A percentile compares a stretch with the other conserved stretches of the same genome.
phyloP scores from a whole-genome alignment of 2,888 invertebrate species.

The Cylindroiulus punctatus region DNA sequence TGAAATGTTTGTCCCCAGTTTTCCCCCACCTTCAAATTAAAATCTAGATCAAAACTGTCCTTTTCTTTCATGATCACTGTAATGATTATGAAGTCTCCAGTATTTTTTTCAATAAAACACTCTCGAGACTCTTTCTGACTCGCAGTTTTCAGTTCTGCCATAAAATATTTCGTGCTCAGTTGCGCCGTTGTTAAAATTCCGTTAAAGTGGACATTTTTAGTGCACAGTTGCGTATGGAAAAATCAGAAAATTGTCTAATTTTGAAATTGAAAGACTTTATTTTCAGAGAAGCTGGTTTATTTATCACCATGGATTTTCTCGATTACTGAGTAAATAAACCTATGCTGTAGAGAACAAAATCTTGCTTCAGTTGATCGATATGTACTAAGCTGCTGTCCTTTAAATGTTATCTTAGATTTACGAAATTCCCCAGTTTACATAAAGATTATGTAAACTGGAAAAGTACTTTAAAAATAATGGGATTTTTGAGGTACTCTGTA shows the following conservation, averaged over 20 bases:
- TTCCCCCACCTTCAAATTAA: background rate
- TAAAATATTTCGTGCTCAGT: constrained; percentile 29
- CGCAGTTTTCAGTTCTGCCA: background rate
- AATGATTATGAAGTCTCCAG: background rate
- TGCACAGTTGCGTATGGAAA: background rate
- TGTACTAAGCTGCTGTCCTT: background rate
- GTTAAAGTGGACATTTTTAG: background rate
- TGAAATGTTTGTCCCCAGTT: background rate
- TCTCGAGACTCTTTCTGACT: background rate
- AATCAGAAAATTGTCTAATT: background rate
- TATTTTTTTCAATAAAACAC: constrained; percentile 9
- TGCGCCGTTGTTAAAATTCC: constrained; percentile 4
- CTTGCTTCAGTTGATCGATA: background rate
- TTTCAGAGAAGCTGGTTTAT: constrained; percentile 29
- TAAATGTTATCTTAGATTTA: too few species aligned
- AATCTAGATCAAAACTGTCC: constrained; percentile 23
- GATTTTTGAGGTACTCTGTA: too few species aligned
- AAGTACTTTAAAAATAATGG: too few species aligned
- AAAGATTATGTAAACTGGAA: too few species aligned
- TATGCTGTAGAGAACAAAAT: constrained; percentile 23
- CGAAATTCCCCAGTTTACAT: too few species aligned
- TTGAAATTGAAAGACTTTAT: constrained; percentile 20
- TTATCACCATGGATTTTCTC: background rate
- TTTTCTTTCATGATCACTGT: constrained; percentile 9
- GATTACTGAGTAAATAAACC: constrained; percentile 13